phyloP scores from a whole-genome alignment of 1,140 invertebrate species.

The Hylaeus volcanicus region DNA sequence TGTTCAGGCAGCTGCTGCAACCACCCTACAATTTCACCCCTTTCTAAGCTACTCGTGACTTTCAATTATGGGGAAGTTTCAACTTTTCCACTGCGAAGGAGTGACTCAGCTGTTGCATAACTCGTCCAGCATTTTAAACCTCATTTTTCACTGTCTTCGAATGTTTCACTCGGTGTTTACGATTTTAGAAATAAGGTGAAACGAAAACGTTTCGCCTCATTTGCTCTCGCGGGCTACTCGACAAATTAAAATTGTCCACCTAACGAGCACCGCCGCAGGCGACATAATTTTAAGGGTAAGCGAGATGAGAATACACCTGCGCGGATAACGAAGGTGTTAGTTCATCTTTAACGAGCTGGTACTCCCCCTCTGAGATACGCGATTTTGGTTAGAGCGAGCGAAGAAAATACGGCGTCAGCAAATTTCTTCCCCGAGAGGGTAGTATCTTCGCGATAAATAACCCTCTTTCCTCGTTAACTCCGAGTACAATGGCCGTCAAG shows the following conservation, averaged over 20 bases:
- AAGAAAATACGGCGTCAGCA: not conserved
- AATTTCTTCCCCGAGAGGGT: not conserved
- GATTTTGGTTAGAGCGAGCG: not conserved
- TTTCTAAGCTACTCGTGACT: not conserved
- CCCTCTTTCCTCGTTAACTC: slow-evolving; percentile 19
- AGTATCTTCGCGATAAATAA: slow-evolving; percentile 13
- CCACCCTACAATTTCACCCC: not conserved
- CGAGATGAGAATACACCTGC: no score
- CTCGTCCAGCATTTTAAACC: not conserved
- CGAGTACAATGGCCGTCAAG: not conserved
- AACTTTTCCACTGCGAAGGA: not conserved
- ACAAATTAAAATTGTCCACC: no score
- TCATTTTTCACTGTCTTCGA: not conserved
- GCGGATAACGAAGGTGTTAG: not conserved
- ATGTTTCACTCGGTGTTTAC: no score
- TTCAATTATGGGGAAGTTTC: not conserved
- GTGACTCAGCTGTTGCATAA: not conserved
- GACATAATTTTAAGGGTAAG: no score
- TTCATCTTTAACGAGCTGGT: not conserved
- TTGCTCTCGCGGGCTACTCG: no score
- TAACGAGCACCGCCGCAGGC: no score
- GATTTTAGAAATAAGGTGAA: no score
- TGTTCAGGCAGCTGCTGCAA: not conserved
- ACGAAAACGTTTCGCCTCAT: no score
- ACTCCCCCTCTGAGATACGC: not conserved